Base-by-base conservation (phyloP, 2,113 vertebrate genomes). In the Notarius quadriscutis region DNA sequence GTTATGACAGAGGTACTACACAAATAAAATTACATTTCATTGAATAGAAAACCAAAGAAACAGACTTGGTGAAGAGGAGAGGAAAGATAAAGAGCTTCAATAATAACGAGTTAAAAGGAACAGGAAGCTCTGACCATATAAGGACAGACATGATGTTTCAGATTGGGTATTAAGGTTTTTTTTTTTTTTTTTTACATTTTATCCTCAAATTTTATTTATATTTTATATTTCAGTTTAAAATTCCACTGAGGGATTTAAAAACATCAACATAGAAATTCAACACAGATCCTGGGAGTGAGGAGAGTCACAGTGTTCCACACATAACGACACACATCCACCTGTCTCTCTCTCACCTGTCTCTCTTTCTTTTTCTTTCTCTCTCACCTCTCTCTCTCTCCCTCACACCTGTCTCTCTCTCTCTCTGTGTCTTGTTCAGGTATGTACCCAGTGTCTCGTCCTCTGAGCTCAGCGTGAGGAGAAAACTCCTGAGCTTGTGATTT, bases 401-500 rank as follows among this genome's bases (percentile, higher is more conserved):
- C n/a, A n/a, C n/a, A 2, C 12, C 55, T 57, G 11, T 57, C 55
- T 57, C 15, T 71, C 67, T 87, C 71, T 87, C 50, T 60, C 71
- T 62, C 58, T 55, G n/a, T 30, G 12, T 34, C 27, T 15, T 17
- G 67, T 69, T 30, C 30, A 25, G 30, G 15, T 27, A 27, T 30
- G 12, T 15, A 69, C 7, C n/a, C 67, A 27, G 63, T 69, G 67
- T 72, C 84, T 89, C 80, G 57, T 63, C 71, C 86, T 60, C 60
- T 78, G 62, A 58, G 51, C 67, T 86, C 81, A 79, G 71, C 79
- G 77, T 79, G 74, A 84, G 67, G 65, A 77, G 86, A 86, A 86
- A 88, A 71, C 83, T 84, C 89, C 89, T 89, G 89, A 88, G 86
- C 79, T 88, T 71, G 80, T 74, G 58, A 14, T 83, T 86, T 88